A percentile compares a stretch with the other conserved stretches of the same genome.
Evolutionary conservation across 2,797 vertebrate genomes (phyloP).

Genomic region (Darevskia nairensis): DNA sequence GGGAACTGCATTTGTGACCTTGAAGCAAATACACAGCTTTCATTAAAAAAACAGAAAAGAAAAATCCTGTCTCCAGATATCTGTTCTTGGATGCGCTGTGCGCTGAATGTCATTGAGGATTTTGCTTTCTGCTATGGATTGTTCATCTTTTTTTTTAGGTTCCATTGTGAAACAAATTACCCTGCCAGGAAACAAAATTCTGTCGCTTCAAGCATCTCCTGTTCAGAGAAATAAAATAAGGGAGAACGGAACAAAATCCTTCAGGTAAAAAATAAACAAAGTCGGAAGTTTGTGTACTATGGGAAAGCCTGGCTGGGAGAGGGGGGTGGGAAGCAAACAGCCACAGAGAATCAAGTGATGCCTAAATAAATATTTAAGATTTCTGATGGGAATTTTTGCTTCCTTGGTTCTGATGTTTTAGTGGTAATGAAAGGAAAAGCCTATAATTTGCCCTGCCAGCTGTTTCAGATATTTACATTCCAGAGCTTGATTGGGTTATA

Average conservation of each 20-base stretch:
- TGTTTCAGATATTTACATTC: slow-evolving; percentile 32
- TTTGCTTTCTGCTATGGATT: slow-evolving; percentile 54
- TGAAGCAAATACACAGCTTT: slow-evolving; percentile 15
- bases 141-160: slow-evolving; percentile 71
- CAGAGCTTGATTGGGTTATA: slow-evolving; percentile 2
- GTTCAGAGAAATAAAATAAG: slow-evolving; percentile 75
- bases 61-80: slow-evolving; percentile 12
- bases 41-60: neutral
- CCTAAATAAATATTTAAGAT: slow-evolving; percentile 47
- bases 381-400: slow-evolving; percentile 35
- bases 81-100: slow-evolving; percentile 36
- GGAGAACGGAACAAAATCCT: slow-evolving; percentile 77
- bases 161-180: slow-evolving; percentile 81
- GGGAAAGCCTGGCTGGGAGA: slow-evolving; percentile 32
- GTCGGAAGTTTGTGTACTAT: slow-evolving; percentile 53
- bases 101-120: slow-evolving; percentile 44
- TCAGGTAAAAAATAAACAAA: slow-evolving; percentile 78
- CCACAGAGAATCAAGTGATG: neutral
- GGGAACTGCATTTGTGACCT: neutral
- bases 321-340: slow-evolving; percentile 8
- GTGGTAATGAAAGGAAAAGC: neutral
- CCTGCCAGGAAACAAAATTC: slow-evolving; percentile 80
- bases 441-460: neutral
- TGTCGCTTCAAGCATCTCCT: slow-evolving; percentile 77
- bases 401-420: neutral